These are phyloP conservation scores for Hemichromis elongatus DNA, from an alignment of 2,113 vertebrate genomes.

Conservation along the genomic window DNA sequence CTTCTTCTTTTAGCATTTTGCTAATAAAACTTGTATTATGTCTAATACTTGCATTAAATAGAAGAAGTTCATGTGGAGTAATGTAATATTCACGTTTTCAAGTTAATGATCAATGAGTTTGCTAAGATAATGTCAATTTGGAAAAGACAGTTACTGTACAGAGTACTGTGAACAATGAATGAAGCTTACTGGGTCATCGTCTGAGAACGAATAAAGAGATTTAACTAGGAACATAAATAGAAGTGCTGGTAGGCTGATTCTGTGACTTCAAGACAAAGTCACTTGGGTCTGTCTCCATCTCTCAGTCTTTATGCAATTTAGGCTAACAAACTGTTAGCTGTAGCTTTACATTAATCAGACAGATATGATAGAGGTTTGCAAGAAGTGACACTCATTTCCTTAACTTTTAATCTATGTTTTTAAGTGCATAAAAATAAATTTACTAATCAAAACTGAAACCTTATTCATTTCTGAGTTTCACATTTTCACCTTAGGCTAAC, in stretches of 20 bases:
- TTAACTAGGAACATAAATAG: not conserved
- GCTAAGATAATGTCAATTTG: not conserved
- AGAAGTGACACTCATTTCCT: not conserved
- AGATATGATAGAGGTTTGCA: not conserved
- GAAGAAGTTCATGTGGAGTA: not conserved
- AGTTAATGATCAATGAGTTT: not conserved
- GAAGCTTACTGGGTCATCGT: not conserved
- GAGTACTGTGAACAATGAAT: not conserved
- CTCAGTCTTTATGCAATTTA: not conserved
- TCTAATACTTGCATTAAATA: not conserved
- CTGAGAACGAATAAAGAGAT: accelerated
- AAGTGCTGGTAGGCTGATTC: not conserved
- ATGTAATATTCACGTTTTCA: not conserved
- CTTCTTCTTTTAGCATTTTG: not conserved
- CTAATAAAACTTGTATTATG: not conserved
- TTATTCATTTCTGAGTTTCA: not conserved
- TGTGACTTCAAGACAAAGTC: not conserved
- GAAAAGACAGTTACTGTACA: accelerated
- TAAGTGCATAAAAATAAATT: not conserved
- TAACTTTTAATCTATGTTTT: not conserved
- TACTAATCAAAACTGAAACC: not conserved
- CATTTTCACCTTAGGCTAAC: not conserved
- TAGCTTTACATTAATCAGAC: not conserved
- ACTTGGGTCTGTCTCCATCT: not conserved
- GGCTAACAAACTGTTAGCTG: not conserved